Percentiles rank a stretch among this genome's conserved stretches.
These are phyloP conservation scores for Pseudolycoriella hygida DNA, from an alignment of 2,888 invertebrate species.

Conservation along the genomic window DNA sequence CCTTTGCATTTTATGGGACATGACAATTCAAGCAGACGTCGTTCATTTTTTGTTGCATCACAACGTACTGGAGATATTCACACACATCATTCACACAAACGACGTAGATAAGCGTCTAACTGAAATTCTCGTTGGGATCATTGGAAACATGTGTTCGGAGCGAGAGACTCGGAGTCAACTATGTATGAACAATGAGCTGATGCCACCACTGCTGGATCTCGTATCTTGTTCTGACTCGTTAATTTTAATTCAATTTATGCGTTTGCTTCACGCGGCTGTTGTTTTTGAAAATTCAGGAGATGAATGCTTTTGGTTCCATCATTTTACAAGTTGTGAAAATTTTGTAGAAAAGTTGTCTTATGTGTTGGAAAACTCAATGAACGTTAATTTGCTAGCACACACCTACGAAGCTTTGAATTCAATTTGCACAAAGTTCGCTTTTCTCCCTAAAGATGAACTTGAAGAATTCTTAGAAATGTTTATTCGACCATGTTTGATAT, in stretches of 20 bases:
- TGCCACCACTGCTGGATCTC: slow-evolving; percentile 36
- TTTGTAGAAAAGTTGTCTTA: slow-evolving; percentile 44
- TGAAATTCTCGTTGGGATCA: slow-evolving; percentile 69
- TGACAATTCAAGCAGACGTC: slow-evolving; percentile 63
- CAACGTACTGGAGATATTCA: slow-evolving; percentile 38
- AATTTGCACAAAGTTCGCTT: slow-evolving; percentile 30
- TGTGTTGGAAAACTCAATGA: slow-evolving; percentile 57
- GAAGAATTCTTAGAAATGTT: slow-evolving; percentile 20
- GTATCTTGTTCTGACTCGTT: slow-evolving; percentile 48
- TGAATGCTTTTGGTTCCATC: slow-evolving; percentile 30
- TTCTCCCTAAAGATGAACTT: slow-evolving; percentile 11
- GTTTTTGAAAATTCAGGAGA: slow-evolving; percentile 30
- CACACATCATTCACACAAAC: slow-evolving; percentile 38
- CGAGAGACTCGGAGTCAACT: slow-evolving; percentile 38
- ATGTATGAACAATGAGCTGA: slow-evolving; percentile 36
- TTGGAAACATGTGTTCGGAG: slow-evolving; percentile 67
- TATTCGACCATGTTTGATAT: slow-evolving; percentile 18
- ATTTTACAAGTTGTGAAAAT: slow-evolving; percentile 30
- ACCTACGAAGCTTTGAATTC: slow-evolving; percentile 42
- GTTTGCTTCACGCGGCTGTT: slow-evolving; percentile 40
- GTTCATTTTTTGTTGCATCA: slow-evolving; percentile 48
- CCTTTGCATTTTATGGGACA: slow-evolving; percentile 67
- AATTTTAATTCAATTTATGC: slow-evolving; percentile 53
- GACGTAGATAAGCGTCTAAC: slow-evolving; percentile 40
- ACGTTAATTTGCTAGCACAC: slow-evolving; percentile 37